Evolutionary conservation across 2,113 vertebrate species (phyloP), one percentile per base, ranked within the genome.

Genomic region (Apodemus speciosus): DNA sequence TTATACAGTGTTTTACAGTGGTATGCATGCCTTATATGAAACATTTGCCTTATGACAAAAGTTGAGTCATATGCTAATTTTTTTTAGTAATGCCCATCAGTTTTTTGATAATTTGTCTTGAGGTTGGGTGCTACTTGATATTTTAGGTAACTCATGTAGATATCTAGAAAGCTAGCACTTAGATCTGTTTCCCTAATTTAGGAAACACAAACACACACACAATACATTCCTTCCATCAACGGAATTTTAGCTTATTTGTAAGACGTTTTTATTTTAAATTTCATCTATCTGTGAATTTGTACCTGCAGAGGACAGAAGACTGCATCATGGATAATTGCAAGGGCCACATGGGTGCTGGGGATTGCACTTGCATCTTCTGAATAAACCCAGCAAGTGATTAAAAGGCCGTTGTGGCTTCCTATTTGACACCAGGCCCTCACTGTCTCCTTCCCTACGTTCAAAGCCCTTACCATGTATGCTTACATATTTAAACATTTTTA

Each of bases 1-100:
- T 92, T 97, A 69, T 76, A 56, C 3, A 80, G 4, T 92, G 90
- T 94, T 89, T 84, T 89, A 68, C 79, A 53, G 51, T 81, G 89
- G 84, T 87, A 32, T 38, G 11, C 56, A 46, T 88, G 11, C 53
- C 49, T 88, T 94, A 69, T 87, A 32, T 46, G 15, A 92, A 43
- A 76, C 75, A 85, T 46, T 89, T 9, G 43, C 77, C 53, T 69
- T 85, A 58, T 58, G 64, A 49, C 40, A 92, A 81, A 86, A 53
- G 64, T 40, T 75, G 53, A 85, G 32, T 88, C 25, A 11, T 87
- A 58, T n/a, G 3, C n/a, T 66, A 20, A n/a, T 69, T n/a, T 18
- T 64, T 84, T 64, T 64, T 58, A 49, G 7, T 32, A 83, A 64
- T 8, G 62, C 2, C 18, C 25, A 30, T 84, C 18, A 85, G 43